Percentiles rank a stretch among this genome's conserved stretches.
Conservation (phyloP, 2,797 vertebrate genomes). For the Chromis chromis region DNA sequence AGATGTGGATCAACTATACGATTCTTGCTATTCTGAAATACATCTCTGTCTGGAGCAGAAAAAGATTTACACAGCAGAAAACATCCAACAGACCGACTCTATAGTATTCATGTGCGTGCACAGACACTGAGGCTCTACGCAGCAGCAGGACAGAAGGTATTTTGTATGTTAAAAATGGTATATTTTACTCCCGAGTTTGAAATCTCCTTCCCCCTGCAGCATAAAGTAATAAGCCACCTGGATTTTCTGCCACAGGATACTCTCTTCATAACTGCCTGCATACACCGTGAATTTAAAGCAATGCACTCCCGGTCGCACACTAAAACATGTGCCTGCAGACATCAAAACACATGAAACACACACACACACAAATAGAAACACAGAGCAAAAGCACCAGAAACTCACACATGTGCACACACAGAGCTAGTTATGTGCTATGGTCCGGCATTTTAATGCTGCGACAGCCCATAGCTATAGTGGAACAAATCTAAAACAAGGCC, state of each 20-base stretch:
- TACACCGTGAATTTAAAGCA: slow-evolving; percentile 39
- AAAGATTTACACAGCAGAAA: slow-evolving; percentile 29
- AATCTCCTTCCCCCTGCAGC: slow-evolving; percentile 44
- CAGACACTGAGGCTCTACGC: slow-evolving; percentile 11
- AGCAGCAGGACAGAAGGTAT: slow-evolving; percentile 33
- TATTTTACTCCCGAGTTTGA: slow-evolving; percentile 38
- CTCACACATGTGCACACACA: slow-evolving; percentile 22
- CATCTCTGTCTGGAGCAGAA: slow-evolving; percentile 13
- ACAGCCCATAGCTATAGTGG: slow-evolving; percentile 17
- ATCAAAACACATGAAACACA: slow-evolving; percentile 50
- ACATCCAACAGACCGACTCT: not conserved
- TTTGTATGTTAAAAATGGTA: slow-evolving; percentile 33
- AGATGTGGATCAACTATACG: not conserved
- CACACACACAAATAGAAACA: not conserved
- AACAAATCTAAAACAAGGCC: slow-evolving; percentile 63
- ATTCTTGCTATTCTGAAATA: not conserved
- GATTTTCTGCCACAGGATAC: slow-evolving; percentile 47
- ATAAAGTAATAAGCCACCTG: slow-evolving; percentile 57
- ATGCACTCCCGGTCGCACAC: slow-evolving; percentile 23
- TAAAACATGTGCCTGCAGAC: slow-evolving; percentile 45
- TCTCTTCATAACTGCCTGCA: slow-evolving; percentile 42
- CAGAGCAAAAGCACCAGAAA: not conserved
- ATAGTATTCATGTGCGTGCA: not conserved
- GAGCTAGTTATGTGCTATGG: slow-evolving; percentile 23
- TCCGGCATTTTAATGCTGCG: slow-evolving; percentile 36